Evolutionary conservation across 2,888 invertebrate species (phyloP).

Genomic region (Cepaea hortensis): DNA sequence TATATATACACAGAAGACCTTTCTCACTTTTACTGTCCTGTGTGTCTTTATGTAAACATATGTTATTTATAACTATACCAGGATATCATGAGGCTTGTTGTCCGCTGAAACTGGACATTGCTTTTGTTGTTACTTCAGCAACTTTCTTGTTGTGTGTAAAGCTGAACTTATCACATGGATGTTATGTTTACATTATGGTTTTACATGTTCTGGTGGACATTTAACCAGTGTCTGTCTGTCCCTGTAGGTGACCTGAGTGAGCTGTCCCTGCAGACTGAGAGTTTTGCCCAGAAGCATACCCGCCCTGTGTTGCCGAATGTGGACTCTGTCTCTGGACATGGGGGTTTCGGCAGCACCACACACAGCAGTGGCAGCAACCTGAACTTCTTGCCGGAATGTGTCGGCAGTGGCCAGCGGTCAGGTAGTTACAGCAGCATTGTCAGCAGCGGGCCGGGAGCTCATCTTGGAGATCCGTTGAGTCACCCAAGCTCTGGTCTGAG

Average conservation of each 20-base stretch:
- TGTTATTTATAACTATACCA: no score
- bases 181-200: not conserved
- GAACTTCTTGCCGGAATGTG: conserved; percentile 59
- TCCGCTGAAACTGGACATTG: no score
- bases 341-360: not conserved
- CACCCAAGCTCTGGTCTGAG: conserved; percentile 44
- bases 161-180: not conserved
- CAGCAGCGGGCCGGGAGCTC: conserved; percentile 61
- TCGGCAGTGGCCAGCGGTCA: conserved; percentile 63
- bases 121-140: no score
- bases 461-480: conserved; percentile 43
- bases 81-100: no score
- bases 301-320: conserved; percentile 37
- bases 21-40: no score
- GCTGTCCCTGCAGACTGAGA: conserved; percentile 70
- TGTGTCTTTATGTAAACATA: no score
- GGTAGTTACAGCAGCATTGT: conserved; percentile 72
- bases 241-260: conserved; percentile 68
- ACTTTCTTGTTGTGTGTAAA: not conserved
- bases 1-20: no score
- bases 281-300: conserved; percentile 68
- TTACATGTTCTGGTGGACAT: not conserved
- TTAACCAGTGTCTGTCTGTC: not conserved
- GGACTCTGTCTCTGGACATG: not conserved
- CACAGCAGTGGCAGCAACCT: conserved; percentile 30